Percentiles rank a stretch among this genome's conserved stretches.
phyloP scores from a whole-genome alignment of 2,888 invertebrate genomes.

The Drosophila infuscata region DNA sequence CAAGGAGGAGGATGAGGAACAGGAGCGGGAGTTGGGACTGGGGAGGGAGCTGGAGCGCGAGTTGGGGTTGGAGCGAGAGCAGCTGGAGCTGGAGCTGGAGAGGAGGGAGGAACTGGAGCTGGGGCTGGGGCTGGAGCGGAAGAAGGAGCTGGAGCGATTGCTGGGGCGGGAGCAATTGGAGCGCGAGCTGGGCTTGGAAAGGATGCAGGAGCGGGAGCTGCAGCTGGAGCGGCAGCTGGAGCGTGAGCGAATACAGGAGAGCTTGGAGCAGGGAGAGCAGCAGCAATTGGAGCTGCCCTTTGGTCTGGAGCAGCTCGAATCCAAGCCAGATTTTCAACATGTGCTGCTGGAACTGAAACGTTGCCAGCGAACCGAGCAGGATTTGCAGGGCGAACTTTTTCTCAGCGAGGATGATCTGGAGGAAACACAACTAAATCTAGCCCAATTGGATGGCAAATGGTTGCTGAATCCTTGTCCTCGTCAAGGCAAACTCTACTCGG shows the following conservation, averaged over 20 bases:
- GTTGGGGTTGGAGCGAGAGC: background rate
- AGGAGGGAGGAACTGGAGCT: background rate
- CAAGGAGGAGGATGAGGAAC: conserved; percentile 46
- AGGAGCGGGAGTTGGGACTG: conserved; percentile 31
- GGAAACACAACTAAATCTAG: background rate
- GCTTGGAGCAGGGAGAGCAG: background rate
- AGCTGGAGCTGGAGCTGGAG: background rate
- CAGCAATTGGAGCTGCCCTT: background rate
- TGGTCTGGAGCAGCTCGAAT: background rate
- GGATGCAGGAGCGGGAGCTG: background rate
- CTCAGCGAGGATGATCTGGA: background rate
- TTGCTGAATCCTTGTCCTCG: background rate
- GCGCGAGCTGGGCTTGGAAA: background rate
- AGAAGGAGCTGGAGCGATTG: background rate
- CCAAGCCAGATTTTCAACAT: background rate
- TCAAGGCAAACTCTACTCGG: conserved; percentile 58
- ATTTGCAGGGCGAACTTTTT: conserved; percentile 14
- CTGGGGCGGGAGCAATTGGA: background rate
- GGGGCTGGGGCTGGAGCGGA: background rate
- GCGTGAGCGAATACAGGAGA: background rate
- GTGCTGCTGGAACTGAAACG: background rate
- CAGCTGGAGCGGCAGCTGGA: background rate
- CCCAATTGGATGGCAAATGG: background rate
- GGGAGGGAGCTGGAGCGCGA: conserved; percentile 2
- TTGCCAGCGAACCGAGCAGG: background rate